These are phyloP conservation scores for Orycteropus afer DNA, from an alignment of 2,113 vertebrate genomes.

Conservation along the genomic window DNA sequence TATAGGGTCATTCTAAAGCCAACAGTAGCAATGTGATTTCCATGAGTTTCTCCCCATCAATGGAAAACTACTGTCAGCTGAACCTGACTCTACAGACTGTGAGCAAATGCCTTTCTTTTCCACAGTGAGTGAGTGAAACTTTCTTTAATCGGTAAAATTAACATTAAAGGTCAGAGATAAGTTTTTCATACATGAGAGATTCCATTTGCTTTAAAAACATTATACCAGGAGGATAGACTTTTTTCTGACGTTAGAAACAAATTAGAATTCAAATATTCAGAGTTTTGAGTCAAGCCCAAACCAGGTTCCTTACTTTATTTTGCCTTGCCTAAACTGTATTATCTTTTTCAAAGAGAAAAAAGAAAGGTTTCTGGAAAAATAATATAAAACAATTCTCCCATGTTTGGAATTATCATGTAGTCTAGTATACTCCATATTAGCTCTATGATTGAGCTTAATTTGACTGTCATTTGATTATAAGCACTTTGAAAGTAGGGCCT, in stretches of 20 bases:
- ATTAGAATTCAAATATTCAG: constrained; percentile 60
- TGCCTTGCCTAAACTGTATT: constrained; percentile 1
- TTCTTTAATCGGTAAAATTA: constrained; percentile 66
- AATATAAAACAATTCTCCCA: background rate
- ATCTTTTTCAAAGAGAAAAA: background rate
- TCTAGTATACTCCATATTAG: background rate
- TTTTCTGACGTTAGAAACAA: constrained; percentile 44
- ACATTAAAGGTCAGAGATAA: constrained; percentile 75
- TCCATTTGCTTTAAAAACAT: constrained; percentile 65
- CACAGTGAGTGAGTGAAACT: constrained; percentile 57
- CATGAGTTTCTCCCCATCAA: constrained; percentile 52
- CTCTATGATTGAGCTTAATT: background rate
- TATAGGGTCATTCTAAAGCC: constrained; percentile 15
- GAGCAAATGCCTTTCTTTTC: constrained; percentile 68
- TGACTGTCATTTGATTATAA: background rate
- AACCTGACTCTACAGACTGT: constrained; percentile 22
- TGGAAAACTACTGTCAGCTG: constrained; percentile 76
- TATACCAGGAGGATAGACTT: constrained; percentile 22
- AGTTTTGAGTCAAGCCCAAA: constrained; percentile 50
- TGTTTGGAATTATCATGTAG: background rate
- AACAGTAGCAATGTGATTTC: constrained; percentile 22
- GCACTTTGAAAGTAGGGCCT: background rate
- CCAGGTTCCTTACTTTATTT: constrained; percentile 33
- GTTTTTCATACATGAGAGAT: constrained; percentile 64
- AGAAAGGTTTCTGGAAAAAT: background rate